These are phyloP conservation scores for Gisinianus flammeolus DNA, from an alignment of 2,888 invertebrate species.

Conservation along the genomic window DNA sequence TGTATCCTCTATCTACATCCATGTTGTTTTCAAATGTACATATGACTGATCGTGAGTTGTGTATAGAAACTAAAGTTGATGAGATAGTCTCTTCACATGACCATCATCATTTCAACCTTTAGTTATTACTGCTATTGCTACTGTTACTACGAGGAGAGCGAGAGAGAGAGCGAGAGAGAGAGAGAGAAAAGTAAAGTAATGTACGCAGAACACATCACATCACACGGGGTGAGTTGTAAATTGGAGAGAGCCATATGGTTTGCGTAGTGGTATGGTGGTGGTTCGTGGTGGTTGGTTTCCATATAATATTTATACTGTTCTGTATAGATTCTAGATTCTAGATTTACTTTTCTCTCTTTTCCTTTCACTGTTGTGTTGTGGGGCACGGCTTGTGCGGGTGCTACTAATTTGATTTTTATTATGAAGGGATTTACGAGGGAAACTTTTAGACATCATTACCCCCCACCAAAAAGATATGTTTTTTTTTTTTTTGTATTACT, in stretches of 20 bases:
- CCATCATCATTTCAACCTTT: background rate
- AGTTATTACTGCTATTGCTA: no score
- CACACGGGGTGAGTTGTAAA: background rate
- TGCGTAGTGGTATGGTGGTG: no score
- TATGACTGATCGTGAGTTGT: no score
- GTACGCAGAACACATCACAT: background rate
- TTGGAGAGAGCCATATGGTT: background rate
- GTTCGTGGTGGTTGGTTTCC: no score
- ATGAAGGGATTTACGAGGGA: background rate
- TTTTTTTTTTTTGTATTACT: background rate
- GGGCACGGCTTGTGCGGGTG: background rate
- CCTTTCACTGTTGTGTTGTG: no score
- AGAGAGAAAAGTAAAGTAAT: no score
- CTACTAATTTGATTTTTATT: conserved; percentile 7
- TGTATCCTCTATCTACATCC: background rate
- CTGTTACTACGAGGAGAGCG: no score
- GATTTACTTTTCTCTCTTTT: background rate
- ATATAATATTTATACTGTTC: background rate
- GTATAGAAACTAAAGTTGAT: no score
- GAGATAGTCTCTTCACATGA: background rate
- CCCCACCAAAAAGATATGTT: no score
- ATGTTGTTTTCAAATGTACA: no score
- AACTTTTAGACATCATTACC: conserved; percentile 1
- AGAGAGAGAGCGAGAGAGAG: no score
- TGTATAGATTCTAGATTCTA: no score